These are phyloP conservation scores for Scaptomyza montana DNA, from an alignment of 1,140 invertebrate species.

Conservation along the genomic window DNA sequence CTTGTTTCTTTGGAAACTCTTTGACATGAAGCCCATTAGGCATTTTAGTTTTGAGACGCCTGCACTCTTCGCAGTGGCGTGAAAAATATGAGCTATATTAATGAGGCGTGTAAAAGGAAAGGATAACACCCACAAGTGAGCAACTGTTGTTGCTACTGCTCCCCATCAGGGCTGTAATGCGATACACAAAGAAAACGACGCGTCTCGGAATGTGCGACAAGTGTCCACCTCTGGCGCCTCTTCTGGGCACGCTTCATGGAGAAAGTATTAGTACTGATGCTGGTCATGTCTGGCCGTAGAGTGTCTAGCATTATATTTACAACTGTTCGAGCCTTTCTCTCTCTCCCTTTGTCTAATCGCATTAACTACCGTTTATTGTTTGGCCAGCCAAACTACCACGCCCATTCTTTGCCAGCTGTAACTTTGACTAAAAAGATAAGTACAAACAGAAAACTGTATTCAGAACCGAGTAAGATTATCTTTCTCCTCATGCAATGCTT, in stretches of 20 bases:
- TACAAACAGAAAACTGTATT: background rate
- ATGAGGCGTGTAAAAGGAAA: constrained; percentile 57
- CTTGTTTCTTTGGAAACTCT: constrained; percentile 32
- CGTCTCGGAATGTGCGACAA: constrained; percentile 75
- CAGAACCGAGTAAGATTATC: no score
- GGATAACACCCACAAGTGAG: constrained; percentile 46
- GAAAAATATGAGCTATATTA: constrained; percentile 74
- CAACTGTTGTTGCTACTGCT: constrained; percentile 16
- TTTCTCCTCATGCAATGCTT: constrained; percentile 31
- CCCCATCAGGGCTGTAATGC: constrained; percentile 28
- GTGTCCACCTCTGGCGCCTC: constrained; percentile 77
- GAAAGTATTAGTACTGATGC: constrained; percentile 20
- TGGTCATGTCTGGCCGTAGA: background rate
- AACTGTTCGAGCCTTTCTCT: constrained; percentile 21
- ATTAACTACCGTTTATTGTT: constrained; percentile 78
- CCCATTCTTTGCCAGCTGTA: constrained; percentile 25
- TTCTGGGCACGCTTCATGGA: constrained; percentile 54
- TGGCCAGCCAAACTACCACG: constrained; percentile 38
- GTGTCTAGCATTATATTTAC: constrained; percentile 51
- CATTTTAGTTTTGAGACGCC: constrained; percentile 19
- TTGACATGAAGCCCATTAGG: constrained; percentile 48
- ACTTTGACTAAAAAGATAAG: background rate
- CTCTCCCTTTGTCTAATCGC: constrained; percentile 43
- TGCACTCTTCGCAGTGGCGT: constrained; percentile 40
- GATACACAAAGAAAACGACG: constrained; percentile 70